A percentile compares a stretch with the other conserved stretches of the same genome.
phyloP scores from a whole-genome alignment of 2,888 invertebrate genomes.

The Yponomeuta evonymella region DNA sequence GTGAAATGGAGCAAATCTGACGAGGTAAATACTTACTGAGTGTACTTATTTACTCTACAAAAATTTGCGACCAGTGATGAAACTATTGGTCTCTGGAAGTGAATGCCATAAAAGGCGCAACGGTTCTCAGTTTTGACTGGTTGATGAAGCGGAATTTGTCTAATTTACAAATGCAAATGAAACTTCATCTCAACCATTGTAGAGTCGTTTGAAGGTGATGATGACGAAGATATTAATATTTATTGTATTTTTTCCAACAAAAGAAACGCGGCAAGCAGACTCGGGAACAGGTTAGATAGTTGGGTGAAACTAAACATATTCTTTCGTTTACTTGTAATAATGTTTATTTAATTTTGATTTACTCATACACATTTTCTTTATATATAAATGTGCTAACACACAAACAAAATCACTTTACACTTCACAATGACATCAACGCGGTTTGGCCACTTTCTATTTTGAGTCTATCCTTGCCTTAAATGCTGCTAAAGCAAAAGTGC shows the following conservation, averaged over 20 bases:
- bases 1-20: conserved; percentile 92
- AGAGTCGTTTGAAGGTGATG: neutral
- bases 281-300: conserved; percentile 84
- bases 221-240: conserved; percentile 4
- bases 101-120: too few species aligned
- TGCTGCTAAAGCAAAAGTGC: too few species aligned
- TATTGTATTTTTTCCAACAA: conserved; percentile 73
- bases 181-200: too few species aligned
- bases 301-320: conserved; percentile 59
- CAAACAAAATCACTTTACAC: neutral
- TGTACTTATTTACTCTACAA: neutral
- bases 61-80: too few species aligned
- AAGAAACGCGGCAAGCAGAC: conserved; percentile 86
- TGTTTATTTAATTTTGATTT: conserved; percentile 28
- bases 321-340: conserved; percentile 44
- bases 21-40: conserved; percentile 75
- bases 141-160: too few species aligned
- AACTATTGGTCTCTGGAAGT: too few species aligned
- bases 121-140: too few species aligned
- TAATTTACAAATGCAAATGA: too few species aligned
- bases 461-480: neutral
- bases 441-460: neutral
- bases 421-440: neutral
- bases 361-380: conserved; percentile 31
- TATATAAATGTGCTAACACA: conserved; percentile 3